Evolutionary conservation across 92 coral and sea anemone genomes (phyloP), one percentile per base, ranked within the genome.

Genomic region (Paramuricea clavata): DNA sequence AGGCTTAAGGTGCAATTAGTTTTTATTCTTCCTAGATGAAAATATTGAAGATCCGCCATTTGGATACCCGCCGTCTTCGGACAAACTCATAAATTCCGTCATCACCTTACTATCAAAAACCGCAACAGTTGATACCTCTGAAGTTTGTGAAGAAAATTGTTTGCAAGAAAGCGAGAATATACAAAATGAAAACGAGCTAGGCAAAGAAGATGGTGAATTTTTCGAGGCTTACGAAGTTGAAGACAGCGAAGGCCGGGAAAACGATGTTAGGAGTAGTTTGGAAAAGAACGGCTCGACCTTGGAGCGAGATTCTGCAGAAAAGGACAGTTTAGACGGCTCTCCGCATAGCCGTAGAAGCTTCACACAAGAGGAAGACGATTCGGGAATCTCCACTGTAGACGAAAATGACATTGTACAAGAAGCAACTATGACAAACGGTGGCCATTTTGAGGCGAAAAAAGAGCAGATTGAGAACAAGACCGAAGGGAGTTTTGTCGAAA

Each of bases 51-150:
- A 59, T 7, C 98, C 98, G 25, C 98, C 98, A 12, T 94, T 95
- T 92, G 98, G 98, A 12, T 91, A 86, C 39, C 99, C 98, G 10
- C 92, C 90, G 12, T 87, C 95, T 34, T 75, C 97, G n/a, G 94
- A 93, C 73, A 89, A 92, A 74, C 94, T 97, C 7, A 89, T 97
- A 54, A 92, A 89, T 64, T 94, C 98, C 16, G 99, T 94, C 21
- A 59, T 97, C 23, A 88, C 74, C 15, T 92, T 94, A 11, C 86
- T 97, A 0, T 83, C 88, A 64, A 27, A 57, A 41, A 82, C 50
- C 41, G 82, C 98, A 0, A n/a, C 79, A 12, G 69, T 50, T n/a
- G 73, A 62, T 3, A 7, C 76, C 33, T 41, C 28, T 31, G 78
- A 87, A 28, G 62, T 5, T 6, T 19, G 11, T 19, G 87, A 85